phyloP scores from a whole-genome alignment of 2,888 invertebrate genomes.

The Fabriciana adippe region DNA sequence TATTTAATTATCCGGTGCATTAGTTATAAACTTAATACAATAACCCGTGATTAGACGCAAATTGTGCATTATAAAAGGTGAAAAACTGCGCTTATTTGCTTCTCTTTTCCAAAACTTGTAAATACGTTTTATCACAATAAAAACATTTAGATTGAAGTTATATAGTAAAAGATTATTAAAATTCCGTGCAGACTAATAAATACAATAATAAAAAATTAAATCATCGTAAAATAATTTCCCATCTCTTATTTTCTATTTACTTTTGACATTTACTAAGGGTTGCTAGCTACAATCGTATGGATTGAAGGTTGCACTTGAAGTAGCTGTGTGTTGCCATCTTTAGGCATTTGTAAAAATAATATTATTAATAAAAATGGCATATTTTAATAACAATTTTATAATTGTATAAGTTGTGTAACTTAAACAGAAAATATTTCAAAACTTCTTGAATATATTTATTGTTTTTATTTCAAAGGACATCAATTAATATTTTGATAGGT shows the following conservation, averaged over 20 bases:
- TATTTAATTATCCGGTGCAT: slow-evolving; percentile 52
- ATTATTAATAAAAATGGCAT: too few species aligned
- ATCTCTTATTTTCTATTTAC: slow-evolving; percentile 66
- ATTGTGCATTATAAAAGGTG: slow-evolving; percentile 63
- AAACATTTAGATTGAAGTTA: slow-evolving; percentile 46
- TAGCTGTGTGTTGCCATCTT: slow-evolving; percentile 3
- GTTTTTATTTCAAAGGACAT: too few species aligned
- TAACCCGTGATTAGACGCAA: slow-evolving; percentile 53
- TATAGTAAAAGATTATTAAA: slow-evolving; percentile 51
- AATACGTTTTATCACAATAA: slow-evolving; percentile 52
- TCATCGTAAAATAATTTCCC: slow-evolving; percentile 49
- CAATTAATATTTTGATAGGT: too few species aligned
- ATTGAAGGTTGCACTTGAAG: slow-evolving; percentile 30
- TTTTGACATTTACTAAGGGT: slow-evolving; percentile 69
- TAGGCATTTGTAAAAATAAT: slow-evolving; percentile 12
- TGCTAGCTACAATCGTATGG: slow-evolving; percentile 43
- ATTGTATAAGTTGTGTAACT: too few species aligned
- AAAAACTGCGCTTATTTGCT: slow-evolving; percentile 62
- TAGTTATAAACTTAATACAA: slow-evolving; percentile 52
- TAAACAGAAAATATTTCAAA: too few species aligned
- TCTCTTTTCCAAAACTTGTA: slow-evolving; percentile 49
- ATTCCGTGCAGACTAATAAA: slow-evolving; percentile 56
- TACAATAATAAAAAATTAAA: slow-evolving; percentile 54
- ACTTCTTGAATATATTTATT: too few species aligned
- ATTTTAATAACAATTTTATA: too few species aligned